A percentile compares a stretch with the other conserved stretches of the same genome.
phyloP scores from a whole-genome alignment of 2,797 vertebrate genomes.

The Crenichthys baileyi region DNA sequence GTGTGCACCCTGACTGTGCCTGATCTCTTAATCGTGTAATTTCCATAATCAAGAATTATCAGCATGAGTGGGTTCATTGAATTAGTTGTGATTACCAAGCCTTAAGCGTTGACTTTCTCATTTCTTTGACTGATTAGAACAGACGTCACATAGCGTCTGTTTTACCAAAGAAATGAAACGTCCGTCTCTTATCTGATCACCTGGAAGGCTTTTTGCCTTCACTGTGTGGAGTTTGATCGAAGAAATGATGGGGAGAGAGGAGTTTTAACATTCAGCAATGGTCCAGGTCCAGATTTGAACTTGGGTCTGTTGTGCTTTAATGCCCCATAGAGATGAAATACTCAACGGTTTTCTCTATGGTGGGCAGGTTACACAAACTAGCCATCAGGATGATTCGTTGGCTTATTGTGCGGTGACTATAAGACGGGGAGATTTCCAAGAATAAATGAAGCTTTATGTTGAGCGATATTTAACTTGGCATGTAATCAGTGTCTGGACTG shows the following conservation, averaged over 20 bases:
- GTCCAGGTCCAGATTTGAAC: slow-evolving; percentile 10
- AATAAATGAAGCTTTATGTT: neutral
- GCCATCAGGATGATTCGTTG: slow-evolving; percentile 13
- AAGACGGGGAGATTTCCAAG: neutral
- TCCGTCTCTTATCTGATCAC: neutral
- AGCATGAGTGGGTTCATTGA: neutral
- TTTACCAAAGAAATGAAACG: neutral
- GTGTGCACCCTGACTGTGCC: neutral
- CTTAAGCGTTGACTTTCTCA: slow-evolving; percentile 1
- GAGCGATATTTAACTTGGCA: slow-evolving; percentile 4
- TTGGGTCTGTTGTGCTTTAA: neutral
- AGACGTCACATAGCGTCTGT: slow-evolving; percentile 27
- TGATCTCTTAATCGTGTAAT: neutral
- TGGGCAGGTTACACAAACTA: neutral
- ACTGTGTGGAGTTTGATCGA: neutral
- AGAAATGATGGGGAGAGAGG: neutral
- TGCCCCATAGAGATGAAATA: slow-evolving; percentile 8
- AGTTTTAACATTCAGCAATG: neutral
- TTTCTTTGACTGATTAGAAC: slow-evolving; percentile 15
- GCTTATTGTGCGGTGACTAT: neutral
- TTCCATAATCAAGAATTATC: neutral
- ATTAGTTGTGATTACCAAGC: slow-evolving; percentile 9
- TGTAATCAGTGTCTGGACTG: neutral
- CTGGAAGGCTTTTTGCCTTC: neutral
- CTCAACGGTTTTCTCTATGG: neutral